phyloP scores from a whole-genome alignment of 2,888 invertebrate genomes.

The Dascillus cervinus region DNA sequence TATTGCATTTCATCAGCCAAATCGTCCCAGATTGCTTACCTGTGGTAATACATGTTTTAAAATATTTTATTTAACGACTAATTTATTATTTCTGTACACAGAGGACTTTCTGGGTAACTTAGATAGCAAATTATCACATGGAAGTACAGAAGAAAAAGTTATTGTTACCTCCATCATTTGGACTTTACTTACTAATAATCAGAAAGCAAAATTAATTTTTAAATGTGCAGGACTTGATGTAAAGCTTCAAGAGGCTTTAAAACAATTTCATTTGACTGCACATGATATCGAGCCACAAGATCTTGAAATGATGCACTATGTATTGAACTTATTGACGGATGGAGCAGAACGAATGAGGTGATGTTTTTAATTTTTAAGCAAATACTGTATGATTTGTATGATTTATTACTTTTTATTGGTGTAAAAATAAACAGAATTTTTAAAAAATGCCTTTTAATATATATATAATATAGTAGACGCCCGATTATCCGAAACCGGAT shows the following conservation, averaged over 20 bases:
- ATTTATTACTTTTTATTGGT: background rate
- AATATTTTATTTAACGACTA: slow-evolving; percentile 2
- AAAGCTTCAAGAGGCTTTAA: slow-evolving; percentile 43
- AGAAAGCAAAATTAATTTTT: slow-evolving; percentile 54
- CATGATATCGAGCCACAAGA: slow-evolving; percentile 29
- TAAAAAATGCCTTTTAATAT: too few relatives aligned
- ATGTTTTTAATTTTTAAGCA: background rate
- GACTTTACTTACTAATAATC: slow-evolving; percentile 62
- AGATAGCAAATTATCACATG: slow-evolving; percentile 40
- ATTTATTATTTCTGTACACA: slow-evolving; percentile 26
- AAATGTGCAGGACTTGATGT: slow-evolving; percentile 45
- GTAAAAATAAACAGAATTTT: slow-evolving; percentile 7
- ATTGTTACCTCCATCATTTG: slow-evolving; percentile 51
- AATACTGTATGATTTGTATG: background rate
- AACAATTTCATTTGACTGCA: slow-evolving; percentile 36
- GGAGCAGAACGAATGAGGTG: slow-evolving; percentile 1
- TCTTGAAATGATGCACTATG: slow-evolving; percentile 32
- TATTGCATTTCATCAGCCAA: slow-evolving; percentile 47
- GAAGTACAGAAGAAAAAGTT: slow-evolving; percentile 42
- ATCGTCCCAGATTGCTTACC: slow-evolving; percentile 46
- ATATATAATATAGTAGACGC: too few relatives aligned
- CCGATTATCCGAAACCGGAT: too few relatives aligned
- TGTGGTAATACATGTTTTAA: slow-evolving; percentile 37
- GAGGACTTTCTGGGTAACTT: slow-evolving; percentile 47
- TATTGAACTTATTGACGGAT: slow-evolving; percentile 31